Percentiles rank a stretch among this genome's conserved stretches.
Evolutionary conservation across 2,888 invertebrate species (phyloP).

Genomic region (Pammene aurita): DNA sequence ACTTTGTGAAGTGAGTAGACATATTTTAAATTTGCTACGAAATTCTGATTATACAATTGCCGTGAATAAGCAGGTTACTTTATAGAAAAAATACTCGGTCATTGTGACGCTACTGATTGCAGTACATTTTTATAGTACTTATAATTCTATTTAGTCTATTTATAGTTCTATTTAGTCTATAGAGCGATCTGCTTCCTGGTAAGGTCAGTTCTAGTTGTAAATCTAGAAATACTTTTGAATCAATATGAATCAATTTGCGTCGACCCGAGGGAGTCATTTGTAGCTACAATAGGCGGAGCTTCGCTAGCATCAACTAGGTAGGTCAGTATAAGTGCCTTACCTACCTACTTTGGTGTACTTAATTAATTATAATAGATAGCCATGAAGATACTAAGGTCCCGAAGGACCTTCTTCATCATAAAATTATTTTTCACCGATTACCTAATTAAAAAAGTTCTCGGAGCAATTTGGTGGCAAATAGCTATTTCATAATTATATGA

Average conservation of each 20-base stretch:
- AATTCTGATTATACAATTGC: slow-evolving; percentile 40
- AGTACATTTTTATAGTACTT: neutral
- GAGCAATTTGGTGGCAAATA: neutral
- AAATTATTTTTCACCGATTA: neutral
- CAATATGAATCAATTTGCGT: slow-evolving; percentile 76
- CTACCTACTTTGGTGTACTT: neutral
- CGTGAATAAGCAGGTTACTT: slow-evolving; percentile 41
- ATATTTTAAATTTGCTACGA: slow-evolving; percentile 42
- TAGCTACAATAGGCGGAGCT: slow-evolving; percentile 36
- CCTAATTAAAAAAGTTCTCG: too few relatives aligned
- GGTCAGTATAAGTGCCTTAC: neutral
- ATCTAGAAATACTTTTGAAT: slow-evolving; percentile 76
- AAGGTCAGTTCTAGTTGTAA: slow-evolving; percentile 58
- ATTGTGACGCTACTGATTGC: slow-evolving; percentile 34
- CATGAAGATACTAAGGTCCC: too few relatives aligned
- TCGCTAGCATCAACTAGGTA: slow-evolving; percentile 13
- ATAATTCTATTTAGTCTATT: slow-evolving; percentile 1
- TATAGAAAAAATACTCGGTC: slow-evolving; percentile 43
- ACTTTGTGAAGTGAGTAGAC: slow-evolving; percentile 41
- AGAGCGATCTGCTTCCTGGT: slow-evolving; percentile 49
- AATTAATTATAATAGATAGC: too few relatives aligned
- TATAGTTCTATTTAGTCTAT: slow-evolving; percentile 12
- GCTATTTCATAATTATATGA: neutral
- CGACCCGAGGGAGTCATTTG: slow-evolving; percentile 71
- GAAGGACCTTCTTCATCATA: too few relatives aligned